These are phyloP conservation scores for Habropoda laboriosa DNA, from an alignment of 1,140 invertebrate species.

Conservation along the genomic window DNA sequence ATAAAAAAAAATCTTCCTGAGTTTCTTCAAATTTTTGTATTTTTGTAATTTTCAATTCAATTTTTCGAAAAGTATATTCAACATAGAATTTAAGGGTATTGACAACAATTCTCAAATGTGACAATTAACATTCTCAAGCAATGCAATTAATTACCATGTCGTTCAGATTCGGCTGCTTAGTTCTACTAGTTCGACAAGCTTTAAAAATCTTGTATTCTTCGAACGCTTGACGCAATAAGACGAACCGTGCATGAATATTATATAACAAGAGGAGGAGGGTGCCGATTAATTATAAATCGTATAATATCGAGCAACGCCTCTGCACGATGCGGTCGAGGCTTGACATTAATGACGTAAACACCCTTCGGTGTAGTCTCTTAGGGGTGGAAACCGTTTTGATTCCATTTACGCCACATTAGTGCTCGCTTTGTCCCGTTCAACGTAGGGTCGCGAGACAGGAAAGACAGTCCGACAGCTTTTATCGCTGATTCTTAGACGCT, in stretches of 20 bases:
- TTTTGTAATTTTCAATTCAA: too few species aligned
- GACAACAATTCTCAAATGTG: too few species aligned
- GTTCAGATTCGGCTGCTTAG: background rate
- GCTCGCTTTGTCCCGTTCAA: conserved; percentile 5
- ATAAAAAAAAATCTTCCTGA: too few species aligned
- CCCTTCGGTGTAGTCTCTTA: conserved; percentile 18
- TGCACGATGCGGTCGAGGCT: background rate
- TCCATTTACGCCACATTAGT: conserved; percentile 36
- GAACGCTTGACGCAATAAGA: background rate
- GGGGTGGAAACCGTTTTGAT: conserved; percentile 43
- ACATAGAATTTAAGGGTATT: too few species aligned
- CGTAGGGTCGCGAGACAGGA: conserved; percentile 1
- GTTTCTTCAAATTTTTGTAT: too few species aligned
- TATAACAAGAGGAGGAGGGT: conserved; percentile 6
- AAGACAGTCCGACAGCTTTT: background rate
- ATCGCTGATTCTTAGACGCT: background rate
- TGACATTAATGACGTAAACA: conserved; percentile 50
- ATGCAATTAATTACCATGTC: background rate
- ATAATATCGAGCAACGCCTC: conserved; percentile 40
- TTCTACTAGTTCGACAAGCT: background rate
- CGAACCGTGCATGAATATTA: conserved; percentile 13
- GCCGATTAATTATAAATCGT: conserved; percentile 44
- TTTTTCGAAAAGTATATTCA: too few species aligned
- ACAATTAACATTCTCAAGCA: too few species aligned
- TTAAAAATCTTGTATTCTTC: conserved; percentile 13